A percentile compares a stretch with the other conserved stretches of the same genome.
These are phyloP conservation scores for Poeciliopsis retropinna DNA, from an alignment of 2,113 vertebrate genomes.

Conservation along the genomic window DNA sequence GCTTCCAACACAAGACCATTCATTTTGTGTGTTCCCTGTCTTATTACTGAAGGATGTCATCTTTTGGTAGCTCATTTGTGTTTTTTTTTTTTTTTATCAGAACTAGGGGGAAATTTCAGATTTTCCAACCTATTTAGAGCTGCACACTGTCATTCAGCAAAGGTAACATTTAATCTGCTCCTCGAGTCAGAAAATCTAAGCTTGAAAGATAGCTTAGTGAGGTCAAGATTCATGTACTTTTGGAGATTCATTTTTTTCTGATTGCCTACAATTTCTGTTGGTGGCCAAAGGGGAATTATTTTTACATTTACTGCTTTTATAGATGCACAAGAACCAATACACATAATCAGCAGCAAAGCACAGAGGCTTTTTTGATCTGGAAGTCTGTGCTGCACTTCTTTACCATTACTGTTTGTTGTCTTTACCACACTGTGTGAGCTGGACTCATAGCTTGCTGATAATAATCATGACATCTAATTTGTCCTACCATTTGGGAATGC, in stretches of 20 bases:
- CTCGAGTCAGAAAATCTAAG: not conserved
- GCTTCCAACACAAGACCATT: no score
- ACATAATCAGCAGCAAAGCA: constrained; percentile 46
- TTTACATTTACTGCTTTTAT: constrained; percentile 54
- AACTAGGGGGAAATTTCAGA: no score
- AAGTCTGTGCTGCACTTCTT: constrained; percentile 69
- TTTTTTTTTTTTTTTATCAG: no score
- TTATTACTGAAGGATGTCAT: not conserved
- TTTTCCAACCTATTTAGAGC: no score
- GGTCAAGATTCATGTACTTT: not conserved
- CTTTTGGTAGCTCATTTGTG: not conserved
- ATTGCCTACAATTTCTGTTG: no score
- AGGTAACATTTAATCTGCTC: not conserved
- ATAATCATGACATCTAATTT: no score
- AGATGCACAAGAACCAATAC: constrained; percentile 56
- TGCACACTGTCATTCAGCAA: not conserved
- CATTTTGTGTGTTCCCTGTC: not conserved
- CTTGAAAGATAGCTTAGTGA: not conserved
- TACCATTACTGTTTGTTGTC: constrained; percentile 67
- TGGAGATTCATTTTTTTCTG: no score
- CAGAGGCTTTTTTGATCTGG: constrained; percentile 65
- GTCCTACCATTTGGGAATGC: no score
- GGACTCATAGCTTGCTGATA: constrained; percentile 72
- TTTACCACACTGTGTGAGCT: constrained; percentile 61
- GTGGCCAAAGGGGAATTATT: no score